These are phyloP conservation scores for Lacerta viridis DNA, from an alignment of 2,797 vertebrate genomes.

Conservation along the genomic window DNA sequence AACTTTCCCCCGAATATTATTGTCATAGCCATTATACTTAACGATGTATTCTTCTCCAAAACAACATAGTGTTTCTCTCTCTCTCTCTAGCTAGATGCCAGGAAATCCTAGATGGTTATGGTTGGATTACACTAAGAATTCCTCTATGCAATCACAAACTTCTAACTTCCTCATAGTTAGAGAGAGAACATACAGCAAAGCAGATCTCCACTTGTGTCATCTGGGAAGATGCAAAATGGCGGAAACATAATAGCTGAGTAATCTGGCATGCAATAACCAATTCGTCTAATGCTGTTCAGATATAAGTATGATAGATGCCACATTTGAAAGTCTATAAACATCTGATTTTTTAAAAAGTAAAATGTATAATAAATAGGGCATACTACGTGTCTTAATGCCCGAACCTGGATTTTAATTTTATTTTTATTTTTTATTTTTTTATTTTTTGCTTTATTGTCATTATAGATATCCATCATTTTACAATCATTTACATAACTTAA, in stretches of 20 bases:
- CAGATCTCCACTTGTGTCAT: background rate
- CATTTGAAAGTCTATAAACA: background rate
- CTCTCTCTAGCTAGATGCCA: background rate
- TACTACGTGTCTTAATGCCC: conserved; percentile 21
- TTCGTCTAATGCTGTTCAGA: background rate
- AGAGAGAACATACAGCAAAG: background rate
- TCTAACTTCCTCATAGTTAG: background rate
- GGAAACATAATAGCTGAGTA: background rate
- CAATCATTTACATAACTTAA: no score
- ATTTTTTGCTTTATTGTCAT: no score
- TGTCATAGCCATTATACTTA: background rate
- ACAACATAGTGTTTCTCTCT: background rate
- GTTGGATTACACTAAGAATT: background rate
- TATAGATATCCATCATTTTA: no score
- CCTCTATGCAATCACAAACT: background rate
- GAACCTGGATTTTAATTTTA: conserved; percentile 45
- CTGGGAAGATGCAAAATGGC: background rate
- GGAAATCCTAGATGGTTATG: background rate
- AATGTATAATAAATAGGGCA: background rate
- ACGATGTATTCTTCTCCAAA: background rate
- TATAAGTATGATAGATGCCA: background rate
- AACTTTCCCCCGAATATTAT: conserved; percentile 16
- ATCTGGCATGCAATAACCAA: background rate
- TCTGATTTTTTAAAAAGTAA: no score
- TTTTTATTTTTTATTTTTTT: no score